Base-by-base conservation (phyloP, 1,140 invertebrate species). In the Megalonaias nervosa region DNA sequence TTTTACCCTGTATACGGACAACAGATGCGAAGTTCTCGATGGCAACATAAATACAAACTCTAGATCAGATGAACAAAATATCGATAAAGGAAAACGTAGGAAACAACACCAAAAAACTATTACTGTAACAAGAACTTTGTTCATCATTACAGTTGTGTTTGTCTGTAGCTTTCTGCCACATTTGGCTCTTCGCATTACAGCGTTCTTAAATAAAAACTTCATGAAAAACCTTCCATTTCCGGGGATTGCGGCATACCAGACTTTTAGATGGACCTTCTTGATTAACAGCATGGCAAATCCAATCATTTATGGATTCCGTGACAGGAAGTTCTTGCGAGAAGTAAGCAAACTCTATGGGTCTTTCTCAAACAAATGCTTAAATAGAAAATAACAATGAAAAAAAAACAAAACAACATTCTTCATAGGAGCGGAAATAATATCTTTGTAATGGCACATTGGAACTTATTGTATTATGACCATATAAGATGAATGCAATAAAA, bases 221-320 rank as follows among this genome's bases (percentile, higher is more conserved):
- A 57, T 71, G 19, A 48, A 71, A 48, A 65, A 16, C 58, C 62
- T 77, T 31, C 59, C 38, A 21, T 55, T 59, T 58, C 6, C 38
- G 31, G n/a, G 66, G n/a, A 23, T 59, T 55, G 66, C 71, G 68
- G 21, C 38, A 11, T 77, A 77, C 59, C 75, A 77, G 58, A 19
- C 71, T 5, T 77, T 77, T 21, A 48, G 71, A 2, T 65, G 68
- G 55, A 71, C 48, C 48, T 77, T 77, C 48, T 60, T 77, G 19
- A 56, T 77, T 0, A 77, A 71, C 19, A 77, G 71, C 60, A 70
- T 77, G 23, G 69, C 62, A 14, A 77, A 77, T 59, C 75, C 75
- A 17, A 57, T 77, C 67, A 60, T 77, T 38, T 77, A 77, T 59
- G 26, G 62, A 21, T 64, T 71, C 19, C 66, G 59, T 66, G 75